Percentiles rank a stretch among this genome's conserved stretches.
Evolutionary conservation across 2,113 vertebrate species (phyloP).

Genomic region (Etheostoma spectabile): DNA sequence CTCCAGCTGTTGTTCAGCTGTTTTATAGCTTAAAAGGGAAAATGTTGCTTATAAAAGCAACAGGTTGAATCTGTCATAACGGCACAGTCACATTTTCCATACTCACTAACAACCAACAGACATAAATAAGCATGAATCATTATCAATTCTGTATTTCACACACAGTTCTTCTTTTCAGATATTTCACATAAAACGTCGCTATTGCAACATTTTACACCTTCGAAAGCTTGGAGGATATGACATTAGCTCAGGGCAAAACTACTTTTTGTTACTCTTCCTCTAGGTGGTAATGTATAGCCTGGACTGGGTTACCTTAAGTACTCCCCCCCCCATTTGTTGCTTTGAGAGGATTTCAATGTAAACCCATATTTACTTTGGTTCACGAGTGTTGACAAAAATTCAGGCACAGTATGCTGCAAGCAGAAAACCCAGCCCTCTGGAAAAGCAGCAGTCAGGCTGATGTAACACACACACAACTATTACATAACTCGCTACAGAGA

Average conservation of each 20-base stretch:
- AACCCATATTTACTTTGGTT: slow-evolving; percentile 34
- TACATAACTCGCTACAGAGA: slow-evolving; percentile 47
- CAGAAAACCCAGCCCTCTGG: slow-evolving; percentile 41
- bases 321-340: background rate
- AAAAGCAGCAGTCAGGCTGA: slow-evolving; percentile 58
- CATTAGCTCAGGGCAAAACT: slow-evolving; percentile 2
- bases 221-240: background rate
- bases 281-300: background rate
- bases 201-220: slow-evolving; percentile 11
- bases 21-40: background rate
- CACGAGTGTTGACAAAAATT: background rate
- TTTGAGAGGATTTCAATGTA: slow-evolving; percentile 29
- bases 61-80: slow-evolving; percentile 10
- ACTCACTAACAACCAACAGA: background rate
- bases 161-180: background rate
- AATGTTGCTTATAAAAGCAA: slow-evolving; percentile 1
- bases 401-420: background rate
- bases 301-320: background rate
- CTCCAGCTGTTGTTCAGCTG: slow-evolving; percentile 23
- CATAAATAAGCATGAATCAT: background rate
- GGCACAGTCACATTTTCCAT: background rate
- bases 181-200: background rate
- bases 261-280: background rate
- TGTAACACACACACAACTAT: slow-evolving; percentile 60
- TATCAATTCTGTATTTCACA: background rate